Evolutionary conservation across 2,888 invertebrate genomes (phyloP).

Genomic region (Perizoma affinitatum): DNA sequence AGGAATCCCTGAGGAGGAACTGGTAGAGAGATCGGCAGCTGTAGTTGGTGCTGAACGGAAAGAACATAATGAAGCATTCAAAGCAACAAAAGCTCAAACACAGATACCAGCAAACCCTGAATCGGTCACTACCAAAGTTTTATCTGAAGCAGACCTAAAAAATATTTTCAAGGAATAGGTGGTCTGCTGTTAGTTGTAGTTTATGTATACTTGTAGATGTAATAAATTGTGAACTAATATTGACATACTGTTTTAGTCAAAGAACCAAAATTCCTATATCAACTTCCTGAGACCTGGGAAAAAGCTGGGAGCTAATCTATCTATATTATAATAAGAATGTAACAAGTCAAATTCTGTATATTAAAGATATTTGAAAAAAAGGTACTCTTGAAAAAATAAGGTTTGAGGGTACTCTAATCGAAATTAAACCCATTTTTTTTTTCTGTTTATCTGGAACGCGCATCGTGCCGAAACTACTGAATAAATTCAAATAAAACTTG

Average conservation of each 20-base stretch:
- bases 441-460: too few relatives aligned
- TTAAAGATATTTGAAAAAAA: too few relatives aligned
- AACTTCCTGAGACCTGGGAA: too few relatives aligned
- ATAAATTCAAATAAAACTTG: too few relatives aligned
- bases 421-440: too few relatives aligned
- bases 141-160: constrained; percentile 60
- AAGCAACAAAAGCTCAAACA: constrained; percentile 40
- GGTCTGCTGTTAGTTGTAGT: neutral
- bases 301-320: too few relatives aligned
- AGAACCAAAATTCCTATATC: neutral
- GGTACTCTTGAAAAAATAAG: too few relatives aligned
- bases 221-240: constrained; percentile 6
- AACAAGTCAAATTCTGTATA: too few relatives aligned
- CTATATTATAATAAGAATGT: too few relatives aligned
- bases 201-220: constrained; percentile 14
- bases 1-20: constrained; percentile 80
- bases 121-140: constrained; percentile 61
- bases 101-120: constrained; percentile 50
- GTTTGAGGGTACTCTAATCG: too few relatives aligned
- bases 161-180: constrained; percentile 63
- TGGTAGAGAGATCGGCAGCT: constrained; percentile 66
- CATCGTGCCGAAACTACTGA: too few relatives aligned
- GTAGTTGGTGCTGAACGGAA: constrained; percentile 56
- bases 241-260: neutral
- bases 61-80: constrained; percentile 41